Conservation (phyloP, 1,140 invertebrate species). For the Sinella curviseta region DNA sequence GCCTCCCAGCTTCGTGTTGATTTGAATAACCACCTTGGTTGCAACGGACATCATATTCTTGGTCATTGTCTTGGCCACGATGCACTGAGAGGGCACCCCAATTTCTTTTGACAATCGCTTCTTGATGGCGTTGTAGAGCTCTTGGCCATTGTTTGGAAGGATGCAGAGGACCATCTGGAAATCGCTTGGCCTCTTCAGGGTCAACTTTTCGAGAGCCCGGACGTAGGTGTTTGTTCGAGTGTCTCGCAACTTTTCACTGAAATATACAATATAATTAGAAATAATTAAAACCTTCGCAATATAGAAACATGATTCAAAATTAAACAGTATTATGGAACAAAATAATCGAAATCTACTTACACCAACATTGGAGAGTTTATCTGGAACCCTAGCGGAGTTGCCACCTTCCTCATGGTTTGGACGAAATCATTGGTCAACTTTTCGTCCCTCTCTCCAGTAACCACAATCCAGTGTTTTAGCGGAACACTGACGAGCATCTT, state of each 20-base stretch:
- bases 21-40: constrained; percentile 63
- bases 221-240: background rate
- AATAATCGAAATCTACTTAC: too few species aligned
- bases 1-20: constrained; percentile 63
- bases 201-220: background rate
- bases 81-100: constrained; percentile 43
- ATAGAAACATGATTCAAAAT: background rate
- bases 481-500: constrained; percentile 43
- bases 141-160: constrained; percentile 75
- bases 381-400: background rate
- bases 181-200: background rate
- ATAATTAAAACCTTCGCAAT: background rate
- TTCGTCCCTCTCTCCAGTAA: constrained; percentile 58
- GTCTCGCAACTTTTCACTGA: constrained; percentile 26
- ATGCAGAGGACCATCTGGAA: constrained; percentile 72
- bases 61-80: constrained; percentile 37
- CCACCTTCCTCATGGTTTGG: background rate
- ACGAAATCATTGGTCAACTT: constrained; percentile 40
- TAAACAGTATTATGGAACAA: too few species aligned
- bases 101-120: constrained; percentile 77
- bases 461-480: constrained; percentile 54
- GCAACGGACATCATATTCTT: constrained; percentile 55
- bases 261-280: constrained; percentile 24
- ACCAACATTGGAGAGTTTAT: too few species aligned
- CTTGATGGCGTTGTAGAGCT: constrained; percentile 87